Evolutionary conservation across 2,888 invertebrate species (phyloP).

Genomic region (Agriopis aurantiaria): DNA sequence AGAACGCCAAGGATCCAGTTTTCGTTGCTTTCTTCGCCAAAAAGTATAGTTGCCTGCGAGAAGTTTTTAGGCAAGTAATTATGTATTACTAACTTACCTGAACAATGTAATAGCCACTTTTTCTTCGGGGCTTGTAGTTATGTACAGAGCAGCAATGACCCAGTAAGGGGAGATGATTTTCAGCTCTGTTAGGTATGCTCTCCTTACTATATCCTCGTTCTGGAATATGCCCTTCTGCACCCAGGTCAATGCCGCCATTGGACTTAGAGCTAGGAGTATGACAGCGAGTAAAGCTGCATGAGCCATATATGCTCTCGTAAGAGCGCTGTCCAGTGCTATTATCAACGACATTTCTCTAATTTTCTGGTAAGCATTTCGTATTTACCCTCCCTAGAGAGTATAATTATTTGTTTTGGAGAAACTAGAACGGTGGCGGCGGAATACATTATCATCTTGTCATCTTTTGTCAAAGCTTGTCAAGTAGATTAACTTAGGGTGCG

Average conservation of each 20-base stretch:
- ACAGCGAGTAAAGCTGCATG: slow-evolving; percentile 65
- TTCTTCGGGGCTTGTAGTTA: slow-evolving; percentile 56
- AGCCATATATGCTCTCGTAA: slow-evolving; percentile 63
- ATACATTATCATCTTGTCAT: neutral
- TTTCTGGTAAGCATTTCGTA: neutral
- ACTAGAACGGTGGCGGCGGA: neutral
- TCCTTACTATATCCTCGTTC: slow-evolving; percentile 56
- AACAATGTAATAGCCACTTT: slow-evolving; percentile 55
- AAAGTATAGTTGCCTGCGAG: too few relatives aligned
- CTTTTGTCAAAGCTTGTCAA: neutral
- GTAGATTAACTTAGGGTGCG: too few relatives aligned
- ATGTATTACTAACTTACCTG: slow-evolving; percentile 36
- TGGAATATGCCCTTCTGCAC: slow-evolving; percentile 60
- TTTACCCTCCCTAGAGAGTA: neutral
- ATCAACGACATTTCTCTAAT: slow-evolving; percentile 48
- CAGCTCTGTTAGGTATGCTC: slow-evolving; percentile 67
- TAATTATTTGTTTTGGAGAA: neutral
- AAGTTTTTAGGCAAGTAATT: too few relatives aligned
- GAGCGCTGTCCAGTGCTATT: slow-evolving; percentile 57
- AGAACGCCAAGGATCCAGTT: too few relatives aligned
- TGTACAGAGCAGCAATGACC: slow-evolving; percentile 64
- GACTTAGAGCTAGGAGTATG: slow-evolving; percentile 62
- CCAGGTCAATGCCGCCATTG: slow-evolving; percentile 65
- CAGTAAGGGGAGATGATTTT: slow-evolving; percentile 70
- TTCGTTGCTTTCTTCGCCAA: too few relatives aligned